Evolutionary conservation across 2,113 vertebrate species (phyloP), one percentile per base, ranked within the genome.

Genomic region (Balaeniceps rex): DNA sequence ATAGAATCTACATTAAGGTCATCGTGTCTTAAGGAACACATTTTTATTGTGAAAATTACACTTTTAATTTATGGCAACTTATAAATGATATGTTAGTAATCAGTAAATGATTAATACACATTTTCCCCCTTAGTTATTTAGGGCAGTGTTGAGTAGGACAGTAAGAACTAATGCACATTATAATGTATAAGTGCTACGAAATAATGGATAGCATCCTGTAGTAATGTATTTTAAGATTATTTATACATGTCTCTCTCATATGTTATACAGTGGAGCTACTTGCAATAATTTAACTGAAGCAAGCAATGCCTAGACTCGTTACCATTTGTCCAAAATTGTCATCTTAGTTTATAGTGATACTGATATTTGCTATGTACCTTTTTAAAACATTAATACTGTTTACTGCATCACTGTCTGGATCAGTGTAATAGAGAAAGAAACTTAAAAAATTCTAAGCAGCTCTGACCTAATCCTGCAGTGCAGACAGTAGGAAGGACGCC

Each of bases 61-160:
- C 36, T 91, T 96, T 92, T 94, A 87, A 55, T 74, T 94, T 92
- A 38, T 52, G 46, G 44, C 23, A 52, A 19, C 55, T 96, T 97
- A 87, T 92, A 98, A 97, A 86, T 97, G 97, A 95, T 97, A 95
- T 93, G 97, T 97, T 97, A 94, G 96, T 97, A 97, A 98, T 98
- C 97, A 97, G 93, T 97, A 94, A 97, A 98, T 97, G 81, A 97
- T 98, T 98, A 98, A 98, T 95, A 96, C 52, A 92, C 76, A 90
- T 96, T 97, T 93, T 69, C 74, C 82, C 91, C 85, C 68, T 82
- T 94, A 95, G 96, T 90, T 98, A 97, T 96, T 95, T 96, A 96
- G 94, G 95, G 68, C 88, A 96, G 29, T 78, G 61, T 95, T 97
- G 96, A 97, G 92, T 88, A 97, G 61, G 78, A 78, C 93, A 95